Evolutionary conservation across 2,797 vertebrate species (phyloP).

Genomic region (Pristis pectinata): DNA sequence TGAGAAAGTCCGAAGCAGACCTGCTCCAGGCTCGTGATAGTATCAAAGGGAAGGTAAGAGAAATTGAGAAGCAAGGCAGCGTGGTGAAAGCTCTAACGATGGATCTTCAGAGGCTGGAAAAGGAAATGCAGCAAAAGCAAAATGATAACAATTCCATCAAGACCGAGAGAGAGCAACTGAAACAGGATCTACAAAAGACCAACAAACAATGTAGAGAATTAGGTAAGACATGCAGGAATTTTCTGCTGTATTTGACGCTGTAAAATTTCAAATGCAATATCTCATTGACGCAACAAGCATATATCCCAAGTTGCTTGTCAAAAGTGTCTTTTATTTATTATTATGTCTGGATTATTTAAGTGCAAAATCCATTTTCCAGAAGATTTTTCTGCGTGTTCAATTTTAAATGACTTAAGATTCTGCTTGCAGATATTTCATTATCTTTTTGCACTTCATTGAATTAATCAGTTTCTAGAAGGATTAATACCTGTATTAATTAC

Average conservation of each 20-base stretch:
- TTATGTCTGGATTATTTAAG: neutral
- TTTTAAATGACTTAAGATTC: neutral
- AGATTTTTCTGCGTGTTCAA: neutral
- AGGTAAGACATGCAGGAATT: constrained; percentile 46
- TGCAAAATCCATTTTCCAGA: neutral
- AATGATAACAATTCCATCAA: constrained; percentile 42
- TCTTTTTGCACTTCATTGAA: neutral
- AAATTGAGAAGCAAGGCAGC: constrained; percentile 49
- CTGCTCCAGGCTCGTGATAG: constrained; percentile 48
- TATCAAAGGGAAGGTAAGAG: constrained; percentile 49
- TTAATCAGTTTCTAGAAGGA: neutral
- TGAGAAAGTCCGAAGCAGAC: constrained; percentile 53
- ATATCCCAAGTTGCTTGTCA: neutral
- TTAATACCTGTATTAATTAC: neutral
- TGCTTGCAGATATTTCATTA: neutral
- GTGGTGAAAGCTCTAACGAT: constrained; percentile 44
- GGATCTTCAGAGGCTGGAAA: constrained; percentile 47
- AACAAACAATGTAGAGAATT: constrained; percentile 46
- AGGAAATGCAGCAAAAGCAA: constrained; percentile 47
- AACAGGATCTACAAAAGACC: constrained; percentile 48
- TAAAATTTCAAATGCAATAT: neutral
- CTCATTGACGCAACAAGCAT: neutral
- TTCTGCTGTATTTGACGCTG: too few relatives aligned
- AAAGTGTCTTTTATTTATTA: neutral
- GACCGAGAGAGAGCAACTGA: constrained; percentile 46